These are phyloP conservation scores for Callionymus lyra DNA, from an alignment of 2,113 vertebrate species.

Conservation along the genomic window DNA sequence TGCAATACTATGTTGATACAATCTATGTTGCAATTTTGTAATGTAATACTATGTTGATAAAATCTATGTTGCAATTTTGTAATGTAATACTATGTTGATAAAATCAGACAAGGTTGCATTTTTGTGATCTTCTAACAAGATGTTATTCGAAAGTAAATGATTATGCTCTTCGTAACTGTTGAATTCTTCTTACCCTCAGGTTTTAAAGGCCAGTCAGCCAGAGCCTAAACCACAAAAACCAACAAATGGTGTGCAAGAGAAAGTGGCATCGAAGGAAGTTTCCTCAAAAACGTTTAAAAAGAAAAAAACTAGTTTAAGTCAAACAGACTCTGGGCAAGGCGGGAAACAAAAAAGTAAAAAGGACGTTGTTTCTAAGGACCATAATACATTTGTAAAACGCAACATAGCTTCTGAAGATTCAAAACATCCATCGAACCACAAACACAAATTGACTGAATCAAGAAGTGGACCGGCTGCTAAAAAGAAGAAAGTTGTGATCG, in stretches of 20 bases:
- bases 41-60: too few species aligned
- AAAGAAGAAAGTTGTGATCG: constrained; percentile 49
- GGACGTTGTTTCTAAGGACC: constrained; percentile 5
- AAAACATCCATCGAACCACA: constrained; percentile 36
- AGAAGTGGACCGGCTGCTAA: constrained; percentile 37
- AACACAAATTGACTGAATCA: background rate
- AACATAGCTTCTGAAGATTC: constrained; percentile 1
- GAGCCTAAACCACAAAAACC: constrained; percentile 24
- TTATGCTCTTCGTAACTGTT: background rate
- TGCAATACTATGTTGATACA: too few species aligned
- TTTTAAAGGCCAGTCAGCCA: constrained; percentile 27
- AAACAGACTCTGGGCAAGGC: constrained; percentile 4
- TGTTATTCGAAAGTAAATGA: too few species aligned
- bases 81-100: too few species aligned
- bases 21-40: too few species aligned
- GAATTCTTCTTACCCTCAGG: constrained; percentile 15
- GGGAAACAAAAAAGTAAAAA: background rate
- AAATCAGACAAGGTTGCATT: too few species aligned
- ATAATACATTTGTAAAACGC: constrained; percentile 6
- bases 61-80: too few species aligned
- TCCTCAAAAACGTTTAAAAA: constrained; percentile 11
- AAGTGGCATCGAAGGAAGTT: constrained; percentile 3
- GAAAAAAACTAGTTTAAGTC: background rate
- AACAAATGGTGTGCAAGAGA: constrained; percentile 12
- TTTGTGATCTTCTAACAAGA: too few species aligned